Evolutionary conservation across 2,113 vertebrate species (phyloP), one percentile per base, ranked within the genome.

Genomic region (Callopanchax toddi): DNA sequence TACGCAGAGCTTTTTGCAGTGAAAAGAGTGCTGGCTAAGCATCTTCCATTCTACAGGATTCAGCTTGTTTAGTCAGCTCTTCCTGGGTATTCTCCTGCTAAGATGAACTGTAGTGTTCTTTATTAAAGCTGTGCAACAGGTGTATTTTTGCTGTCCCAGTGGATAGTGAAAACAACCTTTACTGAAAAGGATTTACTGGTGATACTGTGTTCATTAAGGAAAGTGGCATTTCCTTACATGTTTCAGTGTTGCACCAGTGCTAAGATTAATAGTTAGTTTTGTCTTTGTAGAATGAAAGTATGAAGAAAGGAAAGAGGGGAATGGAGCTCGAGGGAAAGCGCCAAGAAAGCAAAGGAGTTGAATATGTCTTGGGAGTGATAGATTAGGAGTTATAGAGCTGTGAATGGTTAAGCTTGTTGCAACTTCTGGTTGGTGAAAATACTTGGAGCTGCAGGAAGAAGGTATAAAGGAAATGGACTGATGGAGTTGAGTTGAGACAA

Each of bases 11-110:
- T 6, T 32, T 23, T 44, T 73, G 58, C 71, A 11, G 65, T 74
- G 34, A 43, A 67, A 81, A 57, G 46, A 63, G 16, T 80, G 81
- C 83, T 76, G 42, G 37, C 67, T 81, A 40, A 74, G 85, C 83
- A 67, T 39, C 34, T 60, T 67, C 50, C 67, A 61, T 75, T 49
- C 51, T 81, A 46, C 61, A 62, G 67, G 44, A 64, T 78, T 52
- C 67, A 65, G 60, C 62, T 37, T 81, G 81, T 79, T 60, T 51
- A 79, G 75, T 89, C 87, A 86, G 87, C 83, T 56, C 10, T 79
- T 74, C 62, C 44, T 68, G 60, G 76, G 81, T 68, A 60, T 45
- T 13, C 60, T 62, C 57, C 45, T 44, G 6, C 15, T 37, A 42
- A 59, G 13, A 51, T 55, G 32, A 22, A 15, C 57, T n/a, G 12